Percentiles rank a stretch among this genome's conserved stretches.
Evolutionary conservation across 2,888 invertebrate species (phyloP).

Genomic region (Pollenia griseotomentosa): DNA sequence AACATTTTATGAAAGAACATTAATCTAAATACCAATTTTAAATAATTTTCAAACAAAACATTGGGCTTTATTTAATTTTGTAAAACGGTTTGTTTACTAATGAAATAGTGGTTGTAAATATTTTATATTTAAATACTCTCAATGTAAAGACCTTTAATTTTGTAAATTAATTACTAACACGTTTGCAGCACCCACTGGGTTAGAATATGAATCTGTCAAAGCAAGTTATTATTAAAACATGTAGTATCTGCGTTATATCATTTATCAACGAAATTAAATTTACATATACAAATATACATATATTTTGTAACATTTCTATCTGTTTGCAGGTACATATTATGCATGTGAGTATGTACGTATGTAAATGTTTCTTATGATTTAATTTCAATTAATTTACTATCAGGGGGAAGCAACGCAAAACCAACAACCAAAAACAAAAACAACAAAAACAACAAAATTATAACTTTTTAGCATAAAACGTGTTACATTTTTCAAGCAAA

Average conservation of each 20-base stretch:
- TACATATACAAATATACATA: background rate
- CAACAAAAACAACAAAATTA: background rate
- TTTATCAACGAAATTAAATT: constrained; percentile 33
- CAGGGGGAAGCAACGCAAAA: background rate
- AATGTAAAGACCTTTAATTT: background rate
- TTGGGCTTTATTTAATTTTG: no score
- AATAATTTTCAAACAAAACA: no score
- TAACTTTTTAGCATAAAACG: constrained; percentile 57
- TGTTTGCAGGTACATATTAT: background rate
- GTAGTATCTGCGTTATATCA: background rate
- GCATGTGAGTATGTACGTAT: background rate
- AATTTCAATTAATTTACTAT: constrained; percentile 49
- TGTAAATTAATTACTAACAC: constrained; percentile 34
- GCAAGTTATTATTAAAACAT: background rate
- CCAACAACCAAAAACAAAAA: background rate
- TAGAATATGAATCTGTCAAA: background rate
- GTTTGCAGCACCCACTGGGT: constrained; percentile 9
- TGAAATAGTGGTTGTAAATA: background rate
- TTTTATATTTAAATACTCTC: background rate
- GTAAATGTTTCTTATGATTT: constrained; percentile 38
- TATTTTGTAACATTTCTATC: no score
- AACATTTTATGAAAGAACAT: no score
- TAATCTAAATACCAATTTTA: no score
- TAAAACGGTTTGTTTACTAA: background rate
- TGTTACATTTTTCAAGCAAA: constrained; percentile 63